Evolutionary conservation across 2,888 invertebrate genomes (phyloP).

Genomic region (Tupiocoris notatus): DNA sequence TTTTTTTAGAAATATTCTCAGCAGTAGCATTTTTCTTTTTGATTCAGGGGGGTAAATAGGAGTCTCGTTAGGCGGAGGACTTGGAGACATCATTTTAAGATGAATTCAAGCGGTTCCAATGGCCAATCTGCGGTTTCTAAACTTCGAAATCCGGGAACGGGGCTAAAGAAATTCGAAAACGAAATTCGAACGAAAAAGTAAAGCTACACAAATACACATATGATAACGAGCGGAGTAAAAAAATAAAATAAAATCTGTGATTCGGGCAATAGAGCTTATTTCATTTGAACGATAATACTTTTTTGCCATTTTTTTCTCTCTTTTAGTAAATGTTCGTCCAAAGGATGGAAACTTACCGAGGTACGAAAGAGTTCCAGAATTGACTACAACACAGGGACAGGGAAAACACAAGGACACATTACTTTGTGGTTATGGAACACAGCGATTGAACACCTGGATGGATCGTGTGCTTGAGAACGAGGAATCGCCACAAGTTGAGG

Average conservation of each 20-base stretch:
- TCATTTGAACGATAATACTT: conserved; percentile 39
- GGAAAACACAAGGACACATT: conserved; percentile 50
- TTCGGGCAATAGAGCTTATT: conserved; percentile 40
- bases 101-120: too few relatives aligned
- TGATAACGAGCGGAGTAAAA: conserved; percentile 47
- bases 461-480: conserved; percentile 13
- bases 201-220: conserved; percentile 50
- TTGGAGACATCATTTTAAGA: conserved; percentile 32
- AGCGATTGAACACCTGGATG: conserved; percentile 46
- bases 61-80: conserved; percentile 35
- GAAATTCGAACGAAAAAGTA: conserved; percentile 43
- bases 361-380: conserved; percentile 98
- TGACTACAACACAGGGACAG: conserved; percentile 67
- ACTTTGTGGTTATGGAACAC: conserved; percentile 47
- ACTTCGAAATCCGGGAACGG: background rate
- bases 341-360: conserved; percentile 78
- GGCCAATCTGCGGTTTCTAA: background rate
- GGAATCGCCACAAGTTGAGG: background rate
- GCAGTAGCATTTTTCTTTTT: too few relatives aligned
- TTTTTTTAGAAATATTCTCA: too few relatives aligned
- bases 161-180: conserved; percentile 20
- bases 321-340: conserved; percentile 16
- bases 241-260: conserved; percentile 36
- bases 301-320: conserved; percentile 35
- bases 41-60: too few relatives aligned